phyloP scores from a whole-genome alignment of 2,797 vertebrate species.

The Distichodus sexfasciatus region DNA sequence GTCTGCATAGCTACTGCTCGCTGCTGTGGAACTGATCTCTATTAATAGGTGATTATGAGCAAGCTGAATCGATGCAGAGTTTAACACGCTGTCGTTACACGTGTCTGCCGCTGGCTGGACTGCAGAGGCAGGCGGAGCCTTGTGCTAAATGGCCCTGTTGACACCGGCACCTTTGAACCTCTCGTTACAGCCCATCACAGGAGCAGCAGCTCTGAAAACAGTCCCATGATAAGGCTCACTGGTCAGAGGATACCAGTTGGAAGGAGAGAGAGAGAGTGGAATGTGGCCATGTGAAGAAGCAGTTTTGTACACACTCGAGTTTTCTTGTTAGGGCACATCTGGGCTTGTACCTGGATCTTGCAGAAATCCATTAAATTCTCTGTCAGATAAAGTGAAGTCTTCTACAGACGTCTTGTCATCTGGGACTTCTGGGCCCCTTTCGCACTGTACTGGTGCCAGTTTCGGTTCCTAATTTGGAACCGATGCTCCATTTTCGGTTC shows the following conservation, averaged over 20 bases:
- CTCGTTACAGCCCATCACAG: conserved; percentile 9
- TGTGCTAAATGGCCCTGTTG: neutral
- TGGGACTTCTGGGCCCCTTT: no score
- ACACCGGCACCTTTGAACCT: neutral
- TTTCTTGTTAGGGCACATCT: no score
- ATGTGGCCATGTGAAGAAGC: neutral
- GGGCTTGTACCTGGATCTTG: no score
- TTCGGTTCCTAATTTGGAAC: no score
- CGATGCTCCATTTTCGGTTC: no score
- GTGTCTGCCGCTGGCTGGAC: neutral
- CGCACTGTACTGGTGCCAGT: no score
- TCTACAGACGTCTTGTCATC: no score
- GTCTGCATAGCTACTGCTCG: conserved; percentile 1
- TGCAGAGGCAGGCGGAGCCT: conserved; percentile 3
- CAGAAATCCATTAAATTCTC: no score
- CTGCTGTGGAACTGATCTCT: conserved; percentile 1
- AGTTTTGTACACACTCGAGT: no score
- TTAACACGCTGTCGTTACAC: conserved; percentile 10
- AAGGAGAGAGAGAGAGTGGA: neutral
- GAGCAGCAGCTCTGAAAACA: neutral
- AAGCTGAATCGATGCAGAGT: neutral
- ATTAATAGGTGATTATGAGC: conserved; percentile 26
- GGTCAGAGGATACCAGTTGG: neutral
- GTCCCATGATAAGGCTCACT: neutral
- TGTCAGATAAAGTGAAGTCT: no score